A percentile compares a stretch with the other conserved stretches of the same genome.
phyloP scores from a whole-genome alignment of 2,113 vertebrate species.

The Crotophaga sulcirostris region DNA sequence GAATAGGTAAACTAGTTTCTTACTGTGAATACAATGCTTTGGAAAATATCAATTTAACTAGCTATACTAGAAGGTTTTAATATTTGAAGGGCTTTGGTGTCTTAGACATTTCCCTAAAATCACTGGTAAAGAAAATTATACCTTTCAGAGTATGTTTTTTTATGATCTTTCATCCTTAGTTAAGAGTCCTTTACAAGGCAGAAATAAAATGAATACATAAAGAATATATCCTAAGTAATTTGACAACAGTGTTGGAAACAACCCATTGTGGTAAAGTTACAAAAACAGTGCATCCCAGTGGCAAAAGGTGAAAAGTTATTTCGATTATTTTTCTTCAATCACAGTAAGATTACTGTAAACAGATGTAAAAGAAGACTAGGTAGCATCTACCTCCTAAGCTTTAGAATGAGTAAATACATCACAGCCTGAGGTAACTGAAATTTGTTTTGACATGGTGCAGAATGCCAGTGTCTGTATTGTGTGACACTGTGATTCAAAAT shows the following conservation, averaged over 20 bases:
- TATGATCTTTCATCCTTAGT: background rate
- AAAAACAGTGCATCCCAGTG: background rate
- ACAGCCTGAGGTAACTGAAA: background rate
- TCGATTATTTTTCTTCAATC: background rate
- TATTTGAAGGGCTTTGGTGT: background rate
- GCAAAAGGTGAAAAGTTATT: background rate
- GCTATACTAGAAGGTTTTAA: background rate
- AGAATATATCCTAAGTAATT: constrained; percentile 30
- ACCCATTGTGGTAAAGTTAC: background rate
- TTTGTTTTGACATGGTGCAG: background rate
- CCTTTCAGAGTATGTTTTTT: background rate
- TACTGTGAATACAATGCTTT: background rate
- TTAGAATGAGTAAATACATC: background rate
- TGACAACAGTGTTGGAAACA: background rate
- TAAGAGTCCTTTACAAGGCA: background rate
- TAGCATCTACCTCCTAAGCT: background rate
- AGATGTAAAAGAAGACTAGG: background rate
- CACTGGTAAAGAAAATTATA: background rate
- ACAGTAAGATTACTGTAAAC: background rate
- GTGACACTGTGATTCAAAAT: background rate
- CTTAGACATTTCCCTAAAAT: background rate
- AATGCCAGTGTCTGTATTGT: background rate
- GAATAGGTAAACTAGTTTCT: background rate
- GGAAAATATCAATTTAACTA: background rate
- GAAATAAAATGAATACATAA: constrained; percentile 4